Conservation (phyloP, 2,888 invertebrate species). For the Baronia brevicornis region DNA sequence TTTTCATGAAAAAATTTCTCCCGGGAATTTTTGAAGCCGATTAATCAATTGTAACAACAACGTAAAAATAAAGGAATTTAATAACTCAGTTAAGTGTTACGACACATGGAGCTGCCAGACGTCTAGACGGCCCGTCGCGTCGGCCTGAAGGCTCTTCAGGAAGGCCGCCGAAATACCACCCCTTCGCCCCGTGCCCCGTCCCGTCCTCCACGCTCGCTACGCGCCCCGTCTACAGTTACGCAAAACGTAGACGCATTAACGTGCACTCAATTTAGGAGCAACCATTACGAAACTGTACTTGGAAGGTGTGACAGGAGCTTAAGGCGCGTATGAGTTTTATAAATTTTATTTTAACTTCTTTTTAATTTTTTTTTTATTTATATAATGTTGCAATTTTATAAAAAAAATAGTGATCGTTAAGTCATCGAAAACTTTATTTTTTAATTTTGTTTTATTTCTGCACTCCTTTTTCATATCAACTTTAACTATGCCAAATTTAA, state of each 20-base stretch:
- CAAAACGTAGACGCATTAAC: conserved; percentile 26
- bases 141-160: conserved; percentile 53
- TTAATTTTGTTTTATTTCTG: too few species aligned
- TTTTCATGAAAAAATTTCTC: too few species aligned
- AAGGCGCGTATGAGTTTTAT: too few species aligned
- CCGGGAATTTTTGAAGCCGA: too few species aligned
- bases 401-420: too few species aligned
- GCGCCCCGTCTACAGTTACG: conserved; percentile 25
- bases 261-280: conserved; percentile 22
- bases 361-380: too few species aligned
- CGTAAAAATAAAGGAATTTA: conserved; percentile 10
- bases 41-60: conserved; percentile 1
- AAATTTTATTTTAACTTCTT: too few species aligned
- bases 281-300: conserved; percentile 16
- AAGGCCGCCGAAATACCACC: conserved; percentile 41
- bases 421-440: too few species aligned
- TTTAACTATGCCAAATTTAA: too few species aligned
- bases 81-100: conserved; percentile 22
- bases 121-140: conserved; percentile 59
- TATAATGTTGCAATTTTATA: too few species aligned
- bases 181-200: conserved; percentile 16
- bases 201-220: conserved; percentile 16
- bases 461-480: too few species aligned
- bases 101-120: conserved; percentile 46
- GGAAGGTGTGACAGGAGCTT: conserved; percentile 9